Evolutionary conservation across 2,888 invertebrate genomes (phyloP).

Genomic region (Camptogramma bilineatum): DNA sequence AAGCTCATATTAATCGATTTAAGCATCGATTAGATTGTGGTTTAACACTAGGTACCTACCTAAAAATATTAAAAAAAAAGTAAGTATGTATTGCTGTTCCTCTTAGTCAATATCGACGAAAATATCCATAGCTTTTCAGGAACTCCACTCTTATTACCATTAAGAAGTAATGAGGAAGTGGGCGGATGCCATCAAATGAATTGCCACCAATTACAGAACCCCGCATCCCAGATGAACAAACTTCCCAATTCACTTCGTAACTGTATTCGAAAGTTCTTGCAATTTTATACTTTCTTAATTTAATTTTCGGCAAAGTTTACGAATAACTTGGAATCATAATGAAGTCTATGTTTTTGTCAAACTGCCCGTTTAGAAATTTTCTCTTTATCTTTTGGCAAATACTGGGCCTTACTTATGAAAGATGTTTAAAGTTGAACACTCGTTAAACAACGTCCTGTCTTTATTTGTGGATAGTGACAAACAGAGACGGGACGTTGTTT

Average conservation of each 20-base stretch:
- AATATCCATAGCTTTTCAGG: background rate
- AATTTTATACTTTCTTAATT: conserved; percentile 23
- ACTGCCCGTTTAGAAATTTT: background rate
- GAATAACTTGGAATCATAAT: conserved; percentile 20
- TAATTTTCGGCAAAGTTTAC: conserved; percentile 23
- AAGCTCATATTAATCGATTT: too few species aligned
- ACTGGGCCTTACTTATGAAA: too few species aligned
- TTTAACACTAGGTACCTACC: too few species aligned
- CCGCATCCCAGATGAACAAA: conserved; percentile 21
- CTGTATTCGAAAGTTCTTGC: conserved; percentile 23
- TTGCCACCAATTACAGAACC: conserved; percentile 34
- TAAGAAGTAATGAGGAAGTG: conserved; percentile 32
- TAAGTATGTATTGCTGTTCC: too few species aligned
- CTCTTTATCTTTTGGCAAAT: background rate
- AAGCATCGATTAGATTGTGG: too few species aligned
- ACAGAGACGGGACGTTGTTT: too few species aligned
- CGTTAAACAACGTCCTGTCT: too few species aligned
- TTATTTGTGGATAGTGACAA: too few species aligned
- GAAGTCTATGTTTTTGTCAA: conserved; percentile 12
- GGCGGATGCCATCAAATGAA: conserved; percentile 29
- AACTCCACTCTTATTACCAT: conserved; percentile 12
- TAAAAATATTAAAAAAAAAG: too few species aligned
- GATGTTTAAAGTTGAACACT: too few species aligned
- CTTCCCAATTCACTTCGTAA: conserved; percentile 22
- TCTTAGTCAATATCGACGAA: too few species aligned